These are phyloP conservation scores for Caenorhabditis tropicalis DNA, from an alignment of 1,140 invertebrate genomes.

Conservation along the genomic window DNA sequence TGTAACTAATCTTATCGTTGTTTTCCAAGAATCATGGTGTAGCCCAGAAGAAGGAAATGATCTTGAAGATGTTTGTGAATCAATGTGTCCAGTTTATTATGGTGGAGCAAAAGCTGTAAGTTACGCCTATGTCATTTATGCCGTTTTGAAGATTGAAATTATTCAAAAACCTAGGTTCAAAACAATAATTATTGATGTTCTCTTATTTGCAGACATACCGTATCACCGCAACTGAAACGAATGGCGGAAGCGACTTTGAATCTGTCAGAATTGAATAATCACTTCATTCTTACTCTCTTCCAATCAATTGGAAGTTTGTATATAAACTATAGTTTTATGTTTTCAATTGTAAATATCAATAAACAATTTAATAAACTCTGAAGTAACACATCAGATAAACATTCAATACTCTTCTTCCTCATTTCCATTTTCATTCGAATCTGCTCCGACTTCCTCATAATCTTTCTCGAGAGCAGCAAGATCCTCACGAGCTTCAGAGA, in stretches of 20 bases:
- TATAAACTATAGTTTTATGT: background rate
- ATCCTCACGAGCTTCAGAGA: conserved; percentile 80
- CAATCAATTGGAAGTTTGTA: no score
- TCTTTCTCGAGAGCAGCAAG: conserved; percentile 78
- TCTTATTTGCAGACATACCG: background rate
- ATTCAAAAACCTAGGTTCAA: no score
- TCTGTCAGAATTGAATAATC: conserved; percentile 1
- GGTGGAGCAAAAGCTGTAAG: conserved; percentile 34
- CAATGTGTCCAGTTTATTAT: conserved; percentile 28
- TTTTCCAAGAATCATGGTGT: conserved; percentile 36
- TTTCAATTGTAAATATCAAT: background rate
- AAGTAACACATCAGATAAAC: background rate
- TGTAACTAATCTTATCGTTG: background rate
- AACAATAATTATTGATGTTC: no score
- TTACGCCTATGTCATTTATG: no score
- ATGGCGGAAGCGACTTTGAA: conserved; percentile 7
- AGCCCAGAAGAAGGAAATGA: conserved; percentile 4
- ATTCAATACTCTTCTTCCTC: conserved; percentile 48
- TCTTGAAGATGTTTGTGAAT: conserved; percentile 26
- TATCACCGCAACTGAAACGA: conserved; percentile 2
- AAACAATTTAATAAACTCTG: no score
- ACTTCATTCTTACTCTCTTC: background rate
- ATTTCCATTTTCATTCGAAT: conserved; percentile 44
- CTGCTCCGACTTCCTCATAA: conserved; percentile 73
- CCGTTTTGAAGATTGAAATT: no score